phyloP scores from a whole-genome alignment of 2,888 invertebrate genomes.

The Acronicta alni region DNA sequence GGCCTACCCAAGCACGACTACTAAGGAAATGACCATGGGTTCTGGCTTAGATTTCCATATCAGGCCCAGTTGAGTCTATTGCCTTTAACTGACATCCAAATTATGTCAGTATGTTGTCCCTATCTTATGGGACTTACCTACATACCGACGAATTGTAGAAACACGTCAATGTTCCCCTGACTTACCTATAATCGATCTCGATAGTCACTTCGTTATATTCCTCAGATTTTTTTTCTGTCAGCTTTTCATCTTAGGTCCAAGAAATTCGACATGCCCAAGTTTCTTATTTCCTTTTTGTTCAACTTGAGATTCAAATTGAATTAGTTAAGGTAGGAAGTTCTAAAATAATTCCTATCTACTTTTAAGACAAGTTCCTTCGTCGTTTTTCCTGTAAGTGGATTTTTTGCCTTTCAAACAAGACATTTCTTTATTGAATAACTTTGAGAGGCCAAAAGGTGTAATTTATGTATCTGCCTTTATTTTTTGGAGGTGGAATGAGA shows the following conservation, averaged over 20 bases:
- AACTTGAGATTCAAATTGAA: constrained; percentile 53
- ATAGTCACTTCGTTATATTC: not conserved
- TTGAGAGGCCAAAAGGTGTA: constrained; percentile 29
- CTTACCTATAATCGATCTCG: not conserved
- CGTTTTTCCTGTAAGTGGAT: constrained; percentile 42
- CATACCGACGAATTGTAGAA: not conserved
- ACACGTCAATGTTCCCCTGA: not conserved
- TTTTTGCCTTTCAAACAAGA: constrained; percentile 45
- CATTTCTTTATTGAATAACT: constrained; percentile 55
- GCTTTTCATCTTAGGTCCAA: constrained; percentile 34
- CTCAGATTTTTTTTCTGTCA: constrained; percentile 7
- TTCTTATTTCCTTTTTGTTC: constrained; percentile 42
- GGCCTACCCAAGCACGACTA: too few relatives aligned
- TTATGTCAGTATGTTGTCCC: too few relatives aligned
- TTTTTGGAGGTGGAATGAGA: constrained; percentile 6
- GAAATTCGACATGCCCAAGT: constrained; percentile 45
- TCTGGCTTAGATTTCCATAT: not conserved
- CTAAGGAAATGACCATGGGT: too few relatives aligned
- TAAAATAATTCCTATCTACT: constrained; percentile 55
- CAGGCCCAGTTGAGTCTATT: too few relatives aligned
- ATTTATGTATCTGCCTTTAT: constrained; percentile 34
- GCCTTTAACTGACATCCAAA: too few relatives aligned
- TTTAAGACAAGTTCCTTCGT: constrained; percentile 45
- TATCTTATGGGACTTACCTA: not conserved
- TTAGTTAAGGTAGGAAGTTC: constrained; percentile 56